These are phyloP conservation scores for Gymnogyps californianus DNA, from an alignment of 2,113 vertebrate genomes.

Conservation along the genomic window DNA sequence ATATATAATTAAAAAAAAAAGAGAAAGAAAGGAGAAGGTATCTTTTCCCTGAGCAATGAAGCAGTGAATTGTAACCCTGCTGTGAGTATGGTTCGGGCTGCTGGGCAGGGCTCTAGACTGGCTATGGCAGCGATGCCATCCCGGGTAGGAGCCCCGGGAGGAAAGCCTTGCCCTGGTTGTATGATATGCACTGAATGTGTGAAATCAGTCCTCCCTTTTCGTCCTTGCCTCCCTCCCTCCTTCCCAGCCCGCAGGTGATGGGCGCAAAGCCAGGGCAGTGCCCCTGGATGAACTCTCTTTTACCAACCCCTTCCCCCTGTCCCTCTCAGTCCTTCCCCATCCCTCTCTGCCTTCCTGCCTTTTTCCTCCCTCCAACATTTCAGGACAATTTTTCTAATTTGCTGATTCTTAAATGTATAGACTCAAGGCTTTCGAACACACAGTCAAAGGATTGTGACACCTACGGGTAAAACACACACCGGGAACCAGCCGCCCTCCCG, in stretches of 20 bases:
- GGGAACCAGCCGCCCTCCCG: neutral
- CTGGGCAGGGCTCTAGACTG: slow-evolving; percentile 25
- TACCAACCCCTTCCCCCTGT: neutral
- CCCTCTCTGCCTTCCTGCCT: neutral
- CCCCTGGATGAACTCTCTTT: slow-evolving; percentile 29
- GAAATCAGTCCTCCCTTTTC: slow-evolving; percentile 19
- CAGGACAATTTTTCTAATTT: slow-evolving; percentile 66
- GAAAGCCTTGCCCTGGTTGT: neutral
- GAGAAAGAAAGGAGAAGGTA: neutral
- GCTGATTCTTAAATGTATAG: slow-evolving; percentile 51
- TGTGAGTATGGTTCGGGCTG: slow-evolving; percentile 7
- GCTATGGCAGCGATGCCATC: neutral
- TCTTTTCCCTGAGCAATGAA: slow-evolving; percentile 45
- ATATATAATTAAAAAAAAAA: neutral
- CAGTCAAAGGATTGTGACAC: slow-evolving; percentile 53
- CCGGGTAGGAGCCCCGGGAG: neutral
- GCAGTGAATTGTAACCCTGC: slow-evolving; percentile 36
- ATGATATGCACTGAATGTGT: slow-evolving; percentile 33
- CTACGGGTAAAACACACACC: slow-evolving; percentile 55
- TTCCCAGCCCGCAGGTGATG: neutral
- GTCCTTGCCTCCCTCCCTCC: neutral
- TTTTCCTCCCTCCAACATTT: slow-evolving; percentile 31
- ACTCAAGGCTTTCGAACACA: slow-evolving; percentile 57
- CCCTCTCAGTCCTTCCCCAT: neutral
- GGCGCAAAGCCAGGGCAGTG: neutral